phyloP scores from a whole-genome alignment of 1,140 invertebrate species.

The Papilio aristodemus region DNA sequence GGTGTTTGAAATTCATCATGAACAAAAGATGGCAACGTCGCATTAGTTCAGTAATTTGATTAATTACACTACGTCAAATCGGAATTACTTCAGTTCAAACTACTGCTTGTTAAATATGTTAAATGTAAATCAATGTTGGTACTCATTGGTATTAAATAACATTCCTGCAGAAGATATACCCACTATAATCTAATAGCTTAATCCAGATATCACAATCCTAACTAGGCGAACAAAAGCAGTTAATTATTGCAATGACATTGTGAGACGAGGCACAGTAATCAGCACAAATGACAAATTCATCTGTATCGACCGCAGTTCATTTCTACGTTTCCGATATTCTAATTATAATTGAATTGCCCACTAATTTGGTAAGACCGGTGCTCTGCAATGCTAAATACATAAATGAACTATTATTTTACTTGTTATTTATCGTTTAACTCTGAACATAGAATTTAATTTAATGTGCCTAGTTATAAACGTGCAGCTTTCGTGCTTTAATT shows the following conservation, averaged over 20 bases:
- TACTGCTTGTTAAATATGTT: too few species aligned
- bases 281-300: slow-evolving; percentile 1
- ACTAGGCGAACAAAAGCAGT: neutral
- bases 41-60: too few species aligned
- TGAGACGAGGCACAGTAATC: neutral
- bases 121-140: too few species aligned
- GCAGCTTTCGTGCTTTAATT: slow-evolving; percentile 22
- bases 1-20: too few species aligned
- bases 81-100: too few species aligned
- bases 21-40: too few species aligned
- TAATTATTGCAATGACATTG: neutral
- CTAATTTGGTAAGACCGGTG: slow-evolving; percentile 5
- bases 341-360: slow-evolving; percentile 5
- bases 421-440: neutral
- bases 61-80: too few species aligned
- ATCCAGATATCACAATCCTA: neutral
- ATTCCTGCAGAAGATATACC: too few species aligned
- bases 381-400: neutral
- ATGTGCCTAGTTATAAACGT: slow-evolving; percentile 16
- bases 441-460: slow-evolving; percentile 20
- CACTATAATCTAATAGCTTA: too few species aligned
- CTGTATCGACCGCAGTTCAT: neutral
- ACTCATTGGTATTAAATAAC: too few species aligned
- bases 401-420: neutral
- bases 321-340: neutral